These are phyloP conservation scores for Cyrtodaria siliqua DNA, from an alignment of 2,888 invertebrate genomes.

Conservation along the genomic window DNA sequence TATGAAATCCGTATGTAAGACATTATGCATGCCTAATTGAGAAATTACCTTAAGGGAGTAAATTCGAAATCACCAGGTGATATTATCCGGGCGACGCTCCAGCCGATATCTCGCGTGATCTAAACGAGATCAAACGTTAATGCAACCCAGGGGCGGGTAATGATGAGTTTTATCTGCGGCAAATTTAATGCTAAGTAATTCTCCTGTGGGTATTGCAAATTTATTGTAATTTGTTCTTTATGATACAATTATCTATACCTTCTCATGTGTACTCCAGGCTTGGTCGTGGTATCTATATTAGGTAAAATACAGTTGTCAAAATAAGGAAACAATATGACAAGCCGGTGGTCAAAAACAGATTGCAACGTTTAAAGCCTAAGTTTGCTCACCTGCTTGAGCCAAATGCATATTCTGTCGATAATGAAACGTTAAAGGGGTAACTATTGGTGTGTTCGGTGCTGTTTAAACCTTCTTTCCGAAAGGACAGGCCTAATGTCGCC, in stretches of 20 bases:
- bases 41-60: constrained; percentile 38
- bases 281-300: background rate
- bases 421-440: no score
- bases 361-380: no score
- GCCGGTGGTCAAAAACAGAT: no score
- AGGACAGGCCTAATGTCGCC: no score
- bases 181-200: constrained; percentile 51
- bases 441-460: no score
- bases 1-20: constrained; percentile 2
- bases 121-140: constrained; percentile 50
- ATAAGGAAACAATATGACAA: background rate
- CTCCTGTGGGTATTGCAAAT: constrained; percentile 41
- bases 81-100: constrained; percentile 47
- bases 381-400: no score
- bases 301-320: constrained; percentile 11
- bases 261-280: constrained; percentile 2
- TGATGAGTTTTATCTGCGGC: constrained; percentile 49
- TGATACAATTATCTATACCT: constrained; percentile 42
- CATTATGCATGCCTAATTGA: constrained; percentile 46
- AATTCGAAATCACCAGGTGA: constrained; percentile 48
- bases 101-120: constrained; percentile 60
- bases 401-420: no score
- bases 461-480: no score
- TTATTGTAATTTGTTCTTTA: constrained; percentile 62
- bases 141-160: constrained; percentile 31